These are phyloP conservation scores for Strongylocentrotus purpuratus DNA, from an alignment of 35 echinoderm and acorn worm genomes.

Conservation along the genomic window DNA sequence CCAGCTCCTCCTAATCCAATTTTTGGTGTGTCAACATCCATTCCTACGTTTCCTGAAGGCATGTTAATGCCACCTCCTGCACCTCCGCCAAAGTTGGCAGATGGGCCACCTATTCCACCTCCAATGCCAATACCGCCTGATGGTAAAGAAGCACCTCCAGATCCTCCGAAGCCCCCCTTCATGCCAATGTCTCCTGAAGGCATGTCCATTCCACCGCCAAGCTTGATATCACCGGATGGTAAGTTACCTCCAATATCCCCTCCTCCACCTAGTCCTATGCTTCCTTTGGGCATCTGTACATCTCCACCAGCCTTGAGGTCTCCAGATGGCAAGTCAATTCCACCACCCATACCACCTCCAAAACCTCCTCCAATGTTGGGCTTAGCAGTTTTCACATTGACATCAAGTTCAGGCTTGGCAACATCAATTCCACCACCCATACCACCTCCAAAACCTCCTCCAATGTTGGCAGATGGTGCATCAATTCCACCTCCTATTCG, in stretches of 20 bases:
- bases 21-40: slow-evolving; percentile 33
- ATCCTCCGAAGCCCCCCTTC: slow-evolving; percentile 23
- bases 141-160: neutral
- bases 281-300: slow-evolving; percentile 7
- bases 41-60: neutral
- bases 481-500: slow-evolving; percentile 4
- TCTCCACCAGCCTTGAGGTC: slow-evolving; percentile 37
- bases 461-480: slow-evolving; percentile 20
- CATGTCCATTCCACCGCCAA: neutral
- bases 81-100: slow-evolving; percentile 3
- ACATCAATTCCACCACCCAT: no score
- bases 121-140: slow-evolving; percentile 8
- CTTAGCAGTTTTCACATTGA: slow-evolving; percentile 31
- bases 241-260: slow-evolving; percentile 47
- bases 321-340: slow-evolving; percentile 40
- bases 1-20: slow-evolving; percentile 29
- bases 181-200: slow-evolving; percentile 30
- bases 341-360: slow-evolving; percentile 47
- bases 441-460: slow-evolving; percentile 51
- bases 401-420: slow-evolving; percentile 46
- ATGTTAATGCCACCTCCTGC: neutral
- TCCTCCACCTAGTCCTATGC: slow-evolving; percentile 25
- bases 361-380: slow-evolving; percentile 51
- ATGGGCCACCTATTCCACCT: neutral
- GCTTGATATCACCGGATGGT: neutral